Evolutionary conservation across 2,113 vertebrate species (phyloP).

Genomic region (Ivindomyrus marchei): DNA sequence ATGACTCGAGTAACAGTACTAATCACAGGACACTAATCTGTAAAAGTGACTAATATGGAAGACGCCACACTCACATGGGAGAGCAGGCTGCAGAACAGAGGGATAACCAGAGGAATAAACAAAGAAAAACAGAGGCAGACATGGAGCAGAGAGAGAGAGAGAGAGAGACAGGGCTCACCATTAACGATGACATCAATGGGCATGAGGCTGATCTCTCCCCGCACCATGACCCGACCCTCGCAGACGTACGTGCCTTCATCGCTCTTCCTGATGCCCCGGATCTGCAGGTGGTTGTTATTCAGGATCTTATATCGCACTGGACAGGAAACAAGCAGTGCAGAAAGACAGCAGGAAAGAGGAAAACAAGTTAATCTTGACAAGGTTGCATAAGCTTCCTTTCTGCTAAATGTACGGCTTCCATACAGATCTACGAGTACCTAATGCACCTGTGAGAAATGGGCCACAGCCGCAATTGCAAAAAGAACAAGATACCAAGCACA

Average conservation of each 20-base stretch:
- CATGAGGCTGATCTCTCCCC: conserved; percentile 92
- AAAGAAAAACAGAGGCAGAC: background rate
- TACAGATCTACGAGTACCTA: background rate
- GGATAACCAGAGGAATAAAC: background rate
- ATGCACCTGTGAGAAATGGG: background rate
- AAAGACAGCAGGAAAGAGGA: background rate
- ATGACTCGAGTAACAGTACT: background rate
- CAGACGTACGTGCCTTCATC: conserved; percentile 91
- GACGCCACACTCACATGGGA: background rate
- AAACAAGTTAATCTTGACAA: background rate
- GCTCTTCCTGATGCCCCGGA: conserved; percentile 87
- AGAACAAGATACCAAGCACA: background rate
- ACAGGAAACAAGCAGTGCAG: background rate
- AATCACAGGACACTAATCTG: background rate
- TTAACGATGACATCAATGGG: conserved; percentile 92
- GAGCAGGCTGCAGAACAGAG: background rate
- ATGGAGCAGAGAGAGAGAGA: background rate
- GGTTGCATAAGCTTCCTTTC: background rate
- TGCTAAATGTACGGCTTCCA: background rate
- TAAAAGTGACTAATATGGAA: background rate
- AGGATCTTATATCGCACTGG: conserved; percentile 84
- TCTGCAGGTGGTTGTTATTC: conserved; percentile 93
- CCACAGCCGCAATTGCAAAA: background rate
- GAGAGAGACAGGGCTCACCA: conserved; percentile 63
- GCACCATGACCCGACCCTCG: conserved; percentile 84